phyloP scores from a whole-genome alignment of 1,140 invertebrate genomes.

The Zaprionus nigranus region DNA sequence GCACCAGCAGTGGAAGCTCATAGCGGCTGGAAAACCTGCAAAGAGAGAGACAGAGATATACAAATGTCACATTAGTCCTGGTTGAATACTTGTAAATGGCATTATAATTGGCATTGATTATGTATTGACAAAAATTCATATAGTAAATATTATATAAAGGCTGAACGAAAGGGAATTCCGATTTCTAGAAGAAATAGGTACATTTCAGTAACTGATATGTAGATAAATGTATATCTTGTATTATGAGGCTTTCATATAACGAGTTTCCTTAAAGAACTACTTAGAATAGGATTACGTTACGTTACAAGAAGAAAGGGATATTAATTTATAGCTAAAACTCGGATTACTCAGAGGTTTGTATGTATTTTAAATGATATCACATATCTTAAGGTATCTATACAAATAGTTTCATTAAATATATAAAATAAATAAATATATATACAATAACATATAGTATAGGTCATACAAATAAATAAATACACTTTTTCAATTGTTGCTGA shows the following conservation, averaged over 20 bases:
- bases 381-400: not conserved
- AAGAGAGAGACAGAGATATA: constrained; percentile 84
- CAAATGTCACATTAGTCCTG: constrained; percentile 39
- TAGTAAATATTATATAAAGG: not conserved
- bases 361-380: not conserved
- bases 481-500: not conserved
- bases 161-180: not conserved
- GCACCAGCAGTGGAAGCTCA: constrained; percentile 96
- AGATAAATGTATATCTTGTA: too few species aligned
- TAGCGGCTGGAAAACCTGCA: constrained; percentile 98
- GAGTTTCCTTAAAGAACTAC: too few species aligned
- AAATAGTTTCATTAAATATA: not conserved
- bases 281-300: too few species aligned
- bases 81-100: constrained; percentile 30
- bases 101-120: constrained; percentile 57
- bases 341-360: not conserved
- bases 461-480: not conserved
- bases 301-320: too few species aligned
- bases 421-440: not conserved
- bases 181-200: not conserved
- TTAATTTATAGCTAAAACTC: not conserved
- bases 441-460: not conserved
- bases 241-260: too few species aligned
- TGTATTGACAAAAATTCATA: not conserved
- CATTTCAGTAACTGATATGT: too few species aligned